Base-by-base conservation (phyloP, 2,888 invertebrate species). In the Trimorus sp. region DNA sequence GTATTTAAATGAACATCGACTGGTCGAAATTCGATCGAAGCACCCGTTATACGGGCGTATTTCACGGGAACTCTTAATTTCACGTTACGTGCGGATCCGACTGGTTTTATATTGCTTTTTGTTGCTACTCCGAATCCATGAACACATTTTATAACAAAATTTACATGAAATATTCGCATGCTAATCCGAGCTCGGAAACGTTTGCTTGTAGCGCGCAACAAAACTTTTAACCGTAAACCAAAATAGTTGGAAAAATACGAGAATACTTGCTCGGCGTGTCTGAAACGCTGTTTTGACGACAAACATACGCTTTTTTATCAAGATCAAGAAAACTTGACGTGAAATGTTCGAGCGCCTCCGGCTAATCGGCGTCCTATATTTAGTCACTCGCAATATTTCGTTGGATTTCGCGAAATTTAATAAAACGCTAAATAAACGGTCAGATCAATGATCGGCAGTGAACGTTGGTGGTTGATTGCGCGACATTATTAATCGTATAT, bases 121-220 rank as follows among this genome's bases (percentile, higher is more conserved):
- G n/a, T 65, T 65, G 51, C 51, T 51, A 38, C 7, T 49, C 7
- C 8, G 38, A 65, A 53, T 65, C 51, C 36, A 65, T 65, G 65
- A 65, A 51, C 65, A 51, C 38, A 53, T 65, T 63, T 63, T 60
- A 63, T 49, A 63, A 49, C 62, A 63, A 49, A 63, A 48, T 63
- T 65, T 65, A 51, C 63, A 63, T 51, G 51, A 51, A 51, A 49
- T 63, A 49, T 63, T 37, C 51, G 11, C 15, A 63, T 63, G 49
- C 38, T 49, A 51, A 63, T 56, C 26, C 45, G 26, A 45, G 14
- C 38, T 38, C 58, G 38, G 40, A 58, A 58, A 45, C 42, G 16
- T 12, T 15, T 11, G 9, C 16, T 45, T 26, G 45, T 45, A 42
- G 1, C 15, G 26, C 9, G 15, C 8, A n/a, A 40, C 45, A 45